Percentiles rank a stretch among this genome's conserved stretches.
phyloP scores from a whole-genome alignment of 2,888 invertebrate genomes.

The Eilema griseolum region DNA sequence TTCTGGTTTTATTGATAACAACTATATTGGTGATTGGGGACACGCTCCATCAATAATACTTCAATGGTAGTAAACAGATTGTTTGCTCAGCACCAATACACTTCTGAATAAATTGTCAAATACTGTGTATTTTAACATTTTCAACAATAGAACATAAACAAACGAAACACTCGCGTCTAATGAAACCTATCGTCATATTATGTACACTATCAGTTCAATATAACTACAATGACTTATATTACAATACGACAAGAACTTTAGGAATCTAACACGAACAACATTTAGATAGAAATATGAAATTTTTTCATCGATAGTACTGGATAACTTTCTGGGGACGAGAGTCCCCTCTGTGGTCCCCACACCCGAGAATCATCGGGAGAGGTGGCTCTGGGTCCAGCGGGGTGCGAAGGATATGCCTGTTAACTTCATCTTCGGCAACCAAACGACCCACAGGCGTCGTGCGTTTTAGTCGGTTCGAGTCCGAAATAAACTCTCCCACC shows the following conservation, averaged over 20 bases:
- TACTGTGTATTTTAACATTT: conserved; percentile 17
- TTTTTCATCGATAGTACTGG: conserved; percentile 52
- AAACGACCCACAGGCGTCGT: too few relatives aligned
- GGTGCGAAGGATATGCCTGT: too few relatives aligned
- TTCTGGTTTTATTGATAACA: not conserved
- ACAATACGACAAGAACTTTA: conserved; percentile 55
- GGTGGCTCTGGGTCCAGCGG: too few relatives aligned
- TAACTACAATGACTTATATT: conserved; percentile 58
- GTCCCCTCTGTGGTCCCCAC: too few relatives aligned
- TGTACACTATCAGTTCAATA: conserved; percentile 68
- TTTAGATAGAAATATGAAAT: conserved; percentile 62
- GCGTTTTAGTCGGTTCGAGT: too few relatives aligned
- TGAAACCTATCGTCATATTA: conserved; percentile 39
- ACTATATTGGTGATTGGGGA: not conserved
- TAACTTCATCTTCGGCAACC: too few relatives aligned
- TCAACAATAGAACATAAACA: conserved; percentile 8
- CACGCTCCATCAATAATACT: not conserved
- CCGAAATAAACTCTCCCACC: too few relatives aligned
- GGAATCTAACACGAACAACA: conserved; percentile 74
- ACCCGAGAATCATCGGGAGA: too few relatives aligned
- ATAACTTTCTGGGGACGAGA: too few relatives aligned
- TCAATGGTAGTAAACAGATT: not conserved
- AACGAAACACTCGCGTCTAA: conserved; percentile 19
- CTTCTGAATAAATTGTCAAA: conserved; percentile 7
- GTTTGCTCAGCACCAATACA: not conserved